Evolutionary conservation across 2,797 vertebrate species (phyloP).

Genomic region (Eurystomus glaucurus): DNA sequence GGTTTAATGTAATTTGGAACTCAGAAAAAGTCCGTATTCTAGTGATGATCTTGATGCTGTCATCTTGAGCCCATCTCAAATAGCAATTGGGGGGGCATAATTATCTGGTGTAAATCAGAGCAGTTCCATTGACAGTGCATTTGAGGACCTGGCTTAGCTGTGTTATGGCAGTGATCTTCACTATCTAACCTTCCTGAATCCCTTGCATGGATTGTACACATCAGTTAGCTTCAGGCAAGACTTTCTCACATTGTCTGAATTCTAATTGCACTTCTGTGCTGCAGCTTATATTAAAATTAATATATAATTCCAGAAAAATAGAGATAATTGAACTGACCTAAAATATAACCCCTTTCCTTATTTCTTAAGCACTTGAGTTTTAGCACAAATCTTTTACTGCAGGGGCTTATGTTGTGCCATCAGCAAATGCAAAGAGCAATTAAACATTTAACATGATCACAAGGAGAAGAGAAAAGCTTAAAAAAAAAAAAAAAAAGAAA

Average conservation of each 20-base stretch:
- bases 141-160: constrained; percentile 21
- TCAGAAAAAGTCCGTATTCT: not conserved
- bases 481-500: not conserved
- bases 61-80: not conserved
- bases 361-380: constrained; percentile 68
- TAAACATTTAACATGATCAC: constrained; percentile 75
- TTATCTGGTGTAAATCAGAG: not conserved
- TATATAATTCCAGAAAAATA: constrained; percentile 47
- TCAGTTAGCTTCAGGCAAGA: constrained; percentile 59
- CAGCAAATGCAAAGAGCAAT: constrained; percentile 75
- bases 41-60: not conserved
- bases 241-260: constrained; percentile 52
- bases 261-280: constrained; percentile 48
- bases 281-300: constrained; percentile 60
- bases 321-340: constrained; percentile 69
- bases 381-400: constrained; percentile 72
- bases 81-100: not conserved
- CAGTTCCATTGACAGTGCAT: not conserved
- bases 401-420: constrained; percentile 59
- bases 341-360: constrained; percentile 67
- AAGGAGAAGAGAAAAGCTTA: constrained; percentile 37
- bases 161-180: not conserved
- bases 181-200: constrained; percentile 27
- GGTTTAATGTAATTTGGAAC: not conserved
- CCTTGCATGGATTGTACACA: constrained; percentile 33